Conservation (phyloP, 1,140 invertebrate species). For the Drosophila fuyamai region DNA sequence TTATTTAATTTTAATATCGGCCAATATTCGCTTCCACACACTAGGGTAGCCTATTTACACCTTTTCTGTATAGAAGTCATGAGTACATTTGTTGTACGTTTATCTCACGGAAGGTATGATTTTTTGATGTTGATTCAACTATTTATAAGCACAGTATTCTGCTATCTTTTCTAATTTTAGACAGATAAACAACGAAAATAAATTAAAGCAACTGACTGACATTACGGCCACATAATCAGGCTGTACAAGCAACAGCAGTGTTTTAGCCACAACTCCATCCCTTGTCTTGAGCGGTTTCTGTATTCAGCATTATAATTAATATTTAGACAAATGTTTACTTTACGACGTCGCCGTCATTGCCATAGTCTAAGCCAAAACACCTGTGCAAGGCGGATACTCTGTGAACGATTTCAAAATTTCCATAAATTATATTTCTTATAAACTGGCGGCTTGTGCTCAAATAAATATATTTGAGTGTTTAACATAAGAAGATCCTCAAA, state of each 20-base stretch:
- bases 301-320: conserved; percentile 39
- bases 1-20: not conserved
- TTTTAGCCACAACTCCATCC: conserved; percentile 6
- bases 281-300: conserved; percentile 18
- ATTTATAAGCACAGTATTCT: conserved; percentile 70
- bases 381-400: conserved; percentile 40
- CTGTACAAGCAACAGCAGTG: conserved; percentile 65
- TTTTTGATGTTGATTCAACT: conserved; percentile 71
- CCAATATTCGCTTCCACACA: not conserved
- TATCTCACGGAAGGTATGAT: conserved; percentile 33
- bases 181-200: conserved; percentile 53
- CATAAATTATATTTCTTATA: not conserved
- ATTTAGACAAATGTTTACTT: conserved; percentile 57
- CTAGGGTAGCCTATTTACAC: conserved; percentile 14
- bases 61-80: conserved; percentile 6
- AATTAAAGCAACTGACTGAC: conserved; percentile 62
- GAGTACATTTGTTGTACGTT: conserved; percentile 12
- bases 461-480: no score
- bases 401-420: not conserved
- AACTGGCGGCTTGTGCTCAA: no score
- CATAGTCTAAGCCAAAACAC: conserved; percentile 48
- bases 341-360: conserved; percentile 11
- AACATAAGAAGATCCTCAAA: no score
- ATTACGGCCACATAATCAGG: conserved; percentile 67
- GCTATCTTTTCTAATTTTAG: conserved; percentile 80